Conservation (phyloP, 37 sponge, comb jelly and placozoan genomes). For the Amphimedon queenslandica region DNA sequence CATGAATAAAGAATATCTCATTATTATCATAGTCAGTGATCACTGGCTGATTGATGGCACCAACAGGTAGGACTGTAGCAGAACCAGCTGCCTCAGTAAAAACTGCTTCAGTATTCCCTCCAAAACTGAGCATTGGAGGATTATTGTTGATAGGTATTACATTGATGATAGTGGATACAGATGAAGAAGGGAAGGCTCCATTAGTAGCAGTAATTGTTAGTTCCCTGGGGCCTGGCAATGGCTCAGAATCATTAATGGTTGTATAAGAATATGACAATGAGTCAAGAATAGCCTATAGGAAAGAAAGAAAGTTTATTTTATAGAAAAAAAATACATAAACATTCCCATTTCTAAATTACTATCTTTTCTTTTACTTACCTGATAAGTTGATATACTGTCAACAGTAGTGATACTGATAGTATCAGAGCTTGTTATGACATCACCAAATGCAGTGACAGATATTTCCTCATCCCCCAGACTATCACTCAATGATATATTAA, state of each 20-base stretch:
- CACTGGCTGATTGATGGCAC: constrained; percentile 13
- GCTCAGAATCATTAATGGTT: constrained; percentile 17
- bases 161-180: constrained; percentile 1
- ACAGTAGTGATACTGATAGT: not conserved
- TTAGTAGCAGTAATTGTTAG: constrained; percentile 32
- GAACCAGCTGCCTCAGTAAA: constrained; percentile 35
- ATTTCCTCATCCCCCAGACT: constrained; percentile 11
- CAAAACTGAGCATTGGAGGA: constrained; percentile 33
- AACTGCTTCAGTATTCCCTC: constrained; percentile 4
- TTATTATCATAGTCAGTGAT: constrained; percentile 45
- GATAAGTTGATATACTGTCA: constrained; percentile 14
- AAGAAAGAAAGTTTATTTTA: not conserved
- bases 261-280: constrained; percentile 28
- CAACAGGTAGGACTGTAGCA: not conserved
- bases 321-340: constrained; percentile 1
- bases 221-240: constrained; percentile 19
- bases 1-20: constrained; percentile 17
- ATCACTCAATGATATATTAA: constrained; percentile 18
- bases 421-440: not conserved
- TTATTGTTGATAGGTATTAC: constrained; percentile 48
- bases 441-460: not conserved
- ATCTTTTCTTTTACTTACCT: constrained; percentile 10
- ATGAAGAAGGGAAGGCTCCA: constrained; percentile 5
- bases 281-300: constrained; percentile 9
- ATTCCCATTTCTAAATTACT: not conserved